phyloP scores from a whole-genome alignment of 2,113 vertebrate species.

The Philantomba maxwellii region DNA sequence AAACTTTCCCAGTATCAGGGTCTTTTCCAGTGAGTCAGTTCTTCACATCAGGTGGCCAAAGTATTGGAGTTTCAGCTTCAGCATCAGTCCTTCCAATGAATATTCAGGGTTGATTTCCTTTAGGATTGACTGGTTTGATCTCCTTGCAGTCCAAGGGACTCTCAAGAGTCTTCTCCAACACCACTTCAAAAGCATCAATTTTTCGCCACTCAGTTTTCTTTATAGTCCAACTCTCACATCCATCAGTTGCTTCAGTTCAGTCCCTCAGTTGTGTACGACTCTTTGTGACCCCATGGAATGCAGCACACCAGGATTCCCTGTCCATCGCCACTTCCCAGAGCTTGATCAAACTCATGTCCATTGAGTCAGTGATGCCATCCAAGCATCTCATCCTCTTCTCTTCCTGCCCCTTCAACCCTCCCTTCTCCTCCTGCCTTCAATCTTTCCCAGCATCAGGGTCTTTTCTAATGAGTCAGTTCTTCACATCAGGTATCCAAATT shows the following conservation, averaged over 20 bases:
- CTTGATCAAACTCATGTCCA: background rate
- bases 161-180: background rate
- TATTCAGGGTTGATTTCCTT: background rate
- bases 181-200: background rate
- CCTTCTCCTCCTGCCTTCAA: background rate
- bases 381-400: background rate
- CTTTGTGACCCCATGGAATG: background rate
- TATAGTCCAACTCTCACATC: background rate
- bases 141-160: background rate
- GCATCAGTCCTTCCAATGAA: background rate
- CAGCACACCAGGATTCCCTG: background rate
- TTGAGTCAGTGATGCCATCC: background rate
- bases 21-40: background rate
- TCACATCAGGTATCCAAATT: background rate
- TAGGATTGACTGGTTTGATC: background rate
- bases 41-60: background rate
- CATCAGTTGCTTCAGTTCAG: background rate
- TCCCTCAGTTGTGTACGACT: background rate
- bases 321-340: background rate
- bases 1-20: background rate
- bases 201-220: background rate
- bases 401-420: too few species aligned
- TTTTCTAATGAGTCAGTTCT: background rate
- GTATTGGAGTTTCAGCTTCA: background rate
- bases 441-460: background rate